These are phyloP conservation scores for Telmatochromis sp. DNA, from an alignment of 2,113 vertebrate species.

Conservation along the genomic window DNA sequence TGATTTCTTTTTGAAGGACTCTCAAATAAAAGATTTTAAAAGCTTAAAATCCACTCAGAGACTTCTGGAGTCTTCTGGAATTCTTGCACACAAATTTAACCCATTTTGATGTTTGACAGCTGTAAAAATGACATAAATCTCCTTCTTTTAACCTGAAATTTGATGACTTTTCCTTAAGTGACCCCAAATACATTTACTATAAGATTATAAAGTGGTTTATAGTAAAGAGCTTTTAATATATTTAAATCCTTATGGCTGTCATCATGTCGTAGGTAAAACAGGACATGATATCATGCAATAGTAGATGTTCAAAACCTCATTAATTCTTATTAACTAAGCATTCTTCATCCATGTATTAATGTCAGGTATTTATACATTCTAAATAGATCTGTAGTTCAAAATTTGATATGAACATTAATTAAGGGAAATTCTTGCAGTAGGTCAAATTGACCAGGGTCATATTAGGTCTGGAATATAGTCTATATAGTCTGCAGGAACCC, in stretches of 20 bases:
- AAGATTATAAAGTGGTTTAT: not conserved
- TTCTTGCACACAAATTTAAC: not conserved
- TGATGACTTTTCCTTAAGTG: not conserved
- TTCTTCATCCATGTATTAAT: not conserved
- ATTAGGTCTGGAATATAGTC: not conserved
- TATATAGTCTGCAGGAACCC: not conserved
- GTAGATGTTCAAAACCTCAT: not conserved
- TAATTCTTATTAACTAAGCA: not conserved
- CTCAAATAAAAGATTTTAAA: not conserved
- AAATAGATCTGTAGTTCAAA: not conserved
- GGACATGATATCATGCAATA: not conserved
- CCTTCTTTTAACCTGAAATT: accelerated
- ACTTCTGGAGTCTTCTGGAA: not conserved
- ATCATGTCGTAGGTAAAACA: not conserved
- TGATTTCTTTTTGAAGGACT: not conserved
- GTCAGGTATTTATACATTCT: not conserved
- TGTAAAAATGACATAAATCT: not conserved
- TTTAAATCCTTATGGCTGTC: accelerated
- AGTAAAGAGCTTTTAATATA: not conserved
- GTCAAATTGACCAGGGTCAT: not conserved
- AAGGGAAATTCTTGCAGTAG: too few species aligned
- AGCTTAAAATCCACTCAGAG: not conserved
- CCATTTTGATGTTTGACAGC: not conserved
- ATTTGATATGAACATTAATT: not conserved
- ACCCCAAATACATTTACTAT: accelerated